Percentiles rank a stretch among this genome's conserved stretches.
phyloP scores from a whole-genome alignment of 2,113 vertebrate species.

The Hirundichthys speculiger region DNA sequence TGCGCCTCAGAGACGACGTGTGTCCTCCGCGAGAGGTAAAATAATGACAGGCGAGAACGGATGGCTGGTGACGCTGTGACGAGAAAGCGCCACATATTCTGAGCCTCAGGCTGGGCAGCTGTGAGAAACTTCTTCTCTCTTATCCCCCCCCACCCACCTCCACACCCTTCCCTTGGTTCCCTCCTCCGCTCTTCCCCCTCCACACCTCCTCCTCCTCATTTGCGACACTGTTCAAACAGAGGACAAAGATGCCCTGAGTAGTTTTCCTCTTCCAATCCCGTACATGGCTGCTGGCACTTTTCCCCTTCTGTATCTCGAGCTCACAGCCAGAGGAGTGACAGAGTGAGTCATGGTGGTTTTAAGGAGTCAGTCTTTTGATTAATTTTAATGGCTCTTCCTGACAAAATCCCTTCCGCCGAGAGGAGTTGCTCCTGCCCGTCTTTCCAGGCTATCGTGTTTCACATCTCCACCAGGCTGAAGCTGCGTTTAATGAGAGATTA shows the following conservation, averaged over 20 bases:
- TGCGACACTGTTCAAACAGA: conserved; percentile 68
- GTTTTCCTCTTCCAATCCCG: conserved; percentile 54
- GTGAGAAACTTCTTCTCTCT: conserved; percentile 53
- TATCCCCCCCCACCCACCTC: conserved; percentile 1
- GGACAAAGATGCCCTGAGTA: conserved; percentile 71
- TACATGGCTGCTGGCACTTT: conserved; percentile 51
- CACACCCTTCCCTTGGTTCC: neutral
- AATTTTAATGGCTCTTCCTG: conserved; percentile 71
- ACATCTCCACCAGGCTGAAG: conserved; percentile 15
- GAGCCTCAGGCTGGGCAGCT: conserved; percentile 70
- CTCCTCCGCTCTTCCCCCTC: neutral
- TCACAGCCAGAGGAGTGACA: conserved; percentile 37
- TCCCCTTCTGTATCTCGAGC: conserved; percentile 61
- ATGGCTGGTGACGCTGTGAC: conserved; percentile 56
- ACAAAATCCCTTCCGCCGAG: conserved; percentile 36
- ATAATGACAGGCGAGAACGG: conserved; percentile 64
- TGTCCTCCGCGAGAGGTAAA: conserved; percentile 63
- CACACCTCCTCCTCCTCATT: conserved; percentile 4
- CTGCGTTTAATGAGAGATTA: conserved; percentile 26
- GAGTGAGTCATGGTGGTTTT: conserved; percentile 60
- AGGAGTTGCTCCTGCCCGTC: conserved; percentile 27
- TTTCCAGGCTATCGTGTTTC: conserved; percentile 20
- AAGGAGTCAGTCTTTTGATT: conserved; percentile 70
- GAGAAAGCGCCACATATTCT: conserved; percentile 59
- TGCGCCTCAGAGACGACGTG: conserved; percentile 32